phyloP scores from a whole-genome alignment of 2,113 vertebrate species.

The Chaetops frenatus region DNA sequence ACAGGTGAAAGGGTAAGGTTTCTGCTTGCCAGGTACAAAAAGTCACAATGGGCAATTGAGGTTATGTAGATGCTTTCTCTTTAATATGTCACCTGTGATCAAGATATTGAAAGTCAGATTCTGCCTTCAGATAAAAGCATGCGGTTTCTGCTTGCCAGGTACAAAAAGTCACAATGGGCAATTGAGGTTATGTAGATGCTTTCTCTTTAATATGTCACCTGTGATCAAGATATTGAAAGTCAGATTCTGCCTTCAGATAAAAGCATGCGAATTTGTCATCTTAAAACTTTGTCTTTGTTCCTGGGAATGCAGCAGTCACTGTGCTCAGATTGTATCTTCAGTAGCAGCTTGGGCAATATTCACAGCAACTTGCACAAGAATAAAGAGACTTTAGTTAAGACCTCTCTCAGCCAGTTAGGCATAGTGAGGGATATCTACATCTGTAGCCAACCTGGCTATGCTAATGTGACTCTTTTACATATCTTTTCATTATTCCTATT shows the following conservation, averaged over 20 bases:
- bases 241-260: constrained; percentile 11
- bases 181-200: background rate
- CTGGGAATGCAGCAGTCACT: background rate
- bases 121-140: constrained; percentile 1
- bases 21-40: background rate
- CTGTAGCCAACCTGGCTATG: background rate
- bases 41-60: background rate
- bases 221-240: background rate
- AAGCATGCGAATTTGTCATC: background rate
- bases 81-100: constrained; percentile 10
- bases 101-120: constrained; percentile 3
- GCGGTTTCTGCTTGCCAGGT: background rate
- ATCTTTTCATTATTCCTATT: background rate
- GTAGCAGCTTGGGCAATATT: background rate
- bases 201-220: constrained; percentile 17
- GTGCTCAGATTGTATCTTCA: constrained; percentile 25
- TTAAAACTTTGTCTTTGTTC: constrained; percentile 12
- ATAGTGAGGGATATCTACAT: background rate
- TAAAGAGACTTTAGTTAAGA: background rate
- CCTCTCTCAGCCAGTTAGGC: background rate
- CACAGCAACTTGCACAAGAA: constrained; percentile 1
- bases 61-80: background rate
- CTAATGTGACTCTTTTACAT: background rate
- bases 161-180: background rate
- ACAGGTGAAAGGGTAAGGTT: constrained; percentile 1